These are phyloP conservation scores for Acrocephalus arundinaceus DNA, from an alignment of 2,113 vertebrate species.

Conservation along the genomic window DNA sequence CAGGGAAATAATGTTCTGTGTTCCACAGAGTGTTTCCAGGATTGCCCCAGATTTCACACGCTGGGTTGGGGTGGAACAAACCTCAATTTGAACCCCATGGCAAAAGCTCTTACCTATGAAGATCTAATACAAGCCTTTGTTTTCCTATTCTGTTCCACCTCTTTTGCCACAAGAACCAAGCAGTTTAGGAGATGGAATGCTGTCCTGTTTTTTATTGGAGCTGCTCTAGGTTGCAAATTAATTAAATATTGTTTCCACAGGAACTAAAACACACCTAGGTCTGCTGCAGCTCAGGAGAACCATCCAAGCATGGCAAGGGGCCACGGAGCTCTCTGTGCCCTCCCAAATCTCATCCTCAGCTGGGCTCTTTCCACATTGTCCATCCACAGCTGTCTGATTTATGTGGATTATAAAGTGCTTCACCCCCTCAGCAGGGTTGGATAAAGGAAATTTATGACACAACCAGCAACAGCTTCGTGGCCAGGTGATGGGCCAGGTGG, in stretches of 20 bases:
- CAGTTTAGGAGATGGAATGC: not conserved
- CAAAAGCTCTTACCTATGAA: not conserved
- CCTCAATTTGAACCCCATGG: not conserved
- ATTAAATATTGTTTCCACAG: not conserved
- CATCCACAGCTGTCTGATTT: not conserved
- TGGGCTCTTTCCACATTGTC: not conserved
- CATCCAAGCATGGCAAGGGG: not conserved
- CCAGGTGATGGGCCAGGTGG: not conserved
- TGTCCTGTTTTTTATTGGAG: not conserved
- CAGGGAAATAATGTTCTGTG: not conserved
- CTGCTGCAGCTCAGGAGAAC: not conserved
- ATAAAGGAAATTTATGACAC: not conserved
- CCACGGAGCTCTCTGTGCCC: not conserved
- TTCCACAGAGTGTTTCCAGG: not conserved
- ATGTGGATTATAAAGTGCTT: not conserved
- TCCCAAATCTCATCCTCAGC: not conserved
- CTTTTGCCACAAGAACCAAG: not conserved
- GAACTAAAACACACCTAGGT: accelerated
- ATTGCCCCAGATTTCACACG: not conserved
- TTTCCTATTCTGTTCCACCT: not conserved
- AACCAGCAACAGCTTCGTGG: not conserved
- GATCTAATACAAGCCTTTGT: not conserved
- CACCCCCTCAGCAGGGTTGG: not conserved
- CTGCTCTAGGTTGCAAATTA: not conserved
- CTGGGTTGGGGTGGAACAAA: not conserved